Evolutionary conservation across 2,113 vertebrate genomes (phyloP).

Genomic region (Phoenicopterus ruber): DNA sequence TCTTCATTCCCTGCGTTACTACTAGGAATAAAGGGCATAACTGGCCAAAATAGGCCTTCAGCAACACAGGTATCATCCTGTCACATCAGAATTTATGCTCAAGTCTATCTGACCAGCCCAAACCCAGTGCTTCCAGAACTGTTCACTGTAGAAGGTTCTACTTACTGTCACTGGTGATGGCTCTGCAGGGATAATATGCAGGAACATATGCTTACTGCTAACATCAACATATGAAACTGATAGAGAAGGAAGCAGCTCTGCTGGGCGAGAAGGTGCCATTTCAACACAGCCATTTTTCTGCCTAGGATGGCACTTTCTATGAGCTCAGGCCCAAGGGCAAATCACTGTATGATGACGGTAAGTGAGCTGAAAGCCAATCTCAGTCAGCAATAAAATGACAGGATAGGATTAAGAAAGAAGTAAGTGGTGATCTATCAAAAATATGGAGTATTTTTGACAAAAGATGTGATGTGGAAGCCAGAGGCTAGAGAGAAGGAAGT

Average conservation of each 20-base stretch:
- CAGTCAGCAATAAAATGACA: slow-evolving; percentile 33
- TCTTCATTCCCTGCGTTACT: background rate
- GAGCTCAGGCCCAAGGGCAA: background rate
- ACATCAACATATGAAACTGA: background rate
- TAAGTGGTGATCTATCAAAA: slow-evolving; percentile 39
- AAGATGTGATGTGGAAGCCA: slow-evolving; percentile 1
- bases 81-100: background rate
- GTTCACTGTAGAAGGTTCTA: background rate
- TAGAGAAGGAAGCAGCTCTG: background rate
- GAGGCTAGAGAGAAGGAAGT: background rate
- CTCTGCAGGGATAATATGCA: background rate
- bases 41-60: background rate
- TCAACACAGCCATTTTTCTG: background rate
- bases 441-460: slow-evolving; percentile 34
- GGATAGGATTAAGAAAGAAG: slow-evolving; percentile 23
- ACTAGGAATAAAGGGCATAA: background rate
- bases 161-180: background rate
- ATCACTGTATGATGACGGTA: slow-evolving; percentile 30
- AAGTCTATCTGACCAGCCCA: background rate
- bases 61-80: background rate
- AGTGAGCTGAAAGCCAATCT: slow-evolving; percentile 38
- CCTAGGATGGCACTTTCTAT: background rate
- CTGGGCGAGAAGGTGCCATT: background rate
- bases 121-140: background rate
- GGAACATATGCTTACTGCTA: background rate